Evolutionary conservation across 2,113 vertebrate species (phyloP).

Genomic region (Podarcis cretensis): DNA sequence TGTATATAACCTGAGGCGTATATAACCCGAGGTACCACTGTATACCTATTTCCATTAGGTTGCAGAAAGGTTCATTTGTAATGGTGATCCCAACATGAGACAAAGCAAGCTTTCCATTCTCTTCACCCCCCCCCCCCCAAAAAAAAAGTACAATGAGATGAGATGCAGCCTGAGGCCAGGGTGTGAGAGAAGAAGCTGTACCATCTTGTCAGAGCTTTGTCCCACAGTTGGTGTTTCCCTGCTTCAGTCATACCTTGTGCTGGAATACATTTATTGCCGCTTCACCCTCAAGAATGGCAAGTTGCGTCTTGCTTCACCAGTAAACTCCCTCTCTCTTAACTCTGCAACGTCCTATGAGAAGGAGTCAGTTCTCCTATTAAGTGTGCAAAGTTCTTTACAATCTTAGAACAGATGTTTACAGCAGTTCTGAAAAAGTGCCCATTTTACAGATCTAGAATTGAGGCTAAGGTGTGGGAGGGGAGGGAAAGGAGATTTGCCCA

Average conservation of each 20-base stretch:
- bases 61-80: neutral
- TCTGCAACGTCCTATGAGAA: neutral
- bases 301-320: neutral
- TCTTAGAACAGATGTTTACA: neutral
- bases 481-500: neutral
- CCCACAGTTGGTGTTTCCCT: neutral
- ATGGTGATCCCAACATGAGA: neutral
- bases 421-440: neutral
- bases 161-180: neutral
- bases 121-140: neutral
- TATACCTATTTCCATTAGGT: neutral
- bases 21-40: no score
- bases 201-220: neutral
- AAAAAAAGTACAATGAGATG: neutral
- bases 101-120: neutral
- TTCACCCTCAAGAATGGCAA: constrained; percentile 37
- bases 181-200: neutral
- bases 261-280: constrained; percentile 13
- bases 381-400: neutral
- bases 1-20: no score
- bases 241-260: neutral
- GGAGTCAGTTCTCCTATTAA: neutral
- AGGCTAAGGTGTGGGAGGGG: neutral
- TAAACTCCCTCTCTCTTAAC: neutral
- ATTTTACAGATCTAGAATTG: neutral